Evolutionary conservation across 2,113 vertebrate species (phyloP).

Genomic region (Sebastes schlegelii): DNA sequence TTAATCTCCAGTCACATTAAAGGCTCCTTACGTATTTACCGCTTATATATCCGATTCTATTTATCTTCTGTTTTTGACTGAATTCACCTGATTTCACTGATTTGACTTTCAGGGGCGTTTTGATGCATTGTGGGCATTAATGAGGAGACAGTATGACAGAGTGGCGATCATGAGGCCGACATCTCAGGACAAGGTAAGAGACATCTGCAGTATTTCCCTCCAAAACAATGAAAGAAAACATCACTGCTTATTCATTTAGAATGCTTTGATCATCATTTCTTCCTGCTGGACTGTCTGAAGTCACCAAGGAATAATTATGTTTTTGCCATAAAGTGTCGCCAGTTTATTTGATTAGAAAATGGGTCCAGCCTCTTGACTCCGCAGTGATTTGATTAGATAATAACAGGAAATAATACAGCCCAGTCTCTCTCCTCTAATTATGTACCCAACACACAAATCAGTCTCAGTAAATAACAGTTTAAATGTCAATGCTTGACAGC

Average conservation of each 20-base stretch:
- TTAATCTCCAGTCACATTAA: background rate
- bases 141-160: slow-evolving; percentile 92
- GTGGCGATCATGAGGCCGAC: slow-evolving; percentile 97
- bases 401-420: slow-evolving; percentile 18
- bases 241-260: background rate
- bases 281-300: background rate
- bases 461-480: slow-evolving; percentile 12
- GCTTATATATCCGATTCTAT: background rate
- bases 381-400: slow-evolving; percentile 30
- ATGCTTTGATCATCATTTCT: background rate
- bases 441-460: background rate
- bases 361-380: background rate
- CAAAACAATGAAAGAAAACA: background rate
- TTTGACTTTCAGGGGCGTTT: slow-evolving; percentile 88
- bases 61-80: background rate
- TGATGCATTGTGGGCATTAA: slow-evolving; percentile 91
- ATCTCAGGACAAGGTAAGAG: slow-evolving; percentile 90
- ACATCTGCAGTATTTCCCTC: background rate
- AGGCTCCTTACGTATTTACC: background rate
- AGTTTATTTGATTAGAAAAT: background rate
- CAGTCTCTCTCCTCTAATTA: background rate
- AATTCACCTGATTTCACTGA: background rate
- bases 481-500: slow-evolving; percentile 6
- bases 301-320: background rate
- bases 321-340: background rate